These are phyloP conservation scores for Cotesia glomerata DNA, from an alignment of 1,140 invertebrate genomes.

Conservation along the genomic window DNA sequence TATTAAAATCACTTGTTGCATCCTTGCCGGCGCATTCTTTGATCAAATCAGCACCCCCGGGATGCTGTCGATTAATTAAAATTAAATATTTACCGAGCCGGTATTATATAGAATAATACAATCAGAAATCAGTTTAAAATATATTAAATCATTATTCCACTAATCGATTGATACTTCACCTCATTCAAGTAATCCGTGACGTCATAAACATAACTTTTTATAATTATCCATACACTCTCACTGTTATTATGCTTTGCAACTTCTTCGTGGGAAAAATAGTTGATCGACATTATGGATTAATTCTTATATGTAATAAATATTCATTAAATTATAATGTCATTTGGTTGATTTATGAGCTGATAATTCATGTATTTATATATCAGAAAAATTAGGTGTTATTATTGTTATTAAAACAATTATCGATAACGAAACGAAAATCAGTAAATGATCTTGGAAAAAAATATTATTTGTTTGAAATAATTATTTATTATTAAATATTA, in stretches of 20 bases:
- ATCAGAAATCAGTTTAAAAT: no score
- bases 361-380: no score
- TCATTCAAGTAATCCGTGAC: conserved; percentile 68
- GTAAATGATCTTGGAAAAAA: no score
- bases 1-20: conserved; percentile 68
- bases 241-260: conserved; percentile 66
- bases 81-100: conserved; percentile 4
- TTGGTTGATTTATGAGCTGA: no score
- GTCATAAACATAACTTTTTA: conserved; percentile 71
- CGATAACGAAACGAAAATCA: no score
- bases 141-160: no score
- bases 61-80: conserved; percentile 64
- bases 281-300: conserved; percentile 4
- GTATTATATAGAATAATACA: neutral
- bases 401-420: no score
- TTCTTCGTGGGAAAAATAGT: conserved; percentile 62
- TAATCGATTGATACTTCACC: conserved; percentile 46
- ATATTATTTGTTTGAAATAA: no score
- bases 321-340: no score
- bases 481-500: no score
- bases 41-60: conserved; percentile 69
- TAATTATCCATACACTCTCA: conserved; percentile 68
- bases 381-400: no score
- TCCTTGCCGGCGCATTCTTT: conserved; percentile 71
- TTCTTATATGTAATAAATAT: neutral